phyloP scores from a whole-genome alignment of 2,113 vertebrate species.

The Hoplias malabaricus region DNA sequence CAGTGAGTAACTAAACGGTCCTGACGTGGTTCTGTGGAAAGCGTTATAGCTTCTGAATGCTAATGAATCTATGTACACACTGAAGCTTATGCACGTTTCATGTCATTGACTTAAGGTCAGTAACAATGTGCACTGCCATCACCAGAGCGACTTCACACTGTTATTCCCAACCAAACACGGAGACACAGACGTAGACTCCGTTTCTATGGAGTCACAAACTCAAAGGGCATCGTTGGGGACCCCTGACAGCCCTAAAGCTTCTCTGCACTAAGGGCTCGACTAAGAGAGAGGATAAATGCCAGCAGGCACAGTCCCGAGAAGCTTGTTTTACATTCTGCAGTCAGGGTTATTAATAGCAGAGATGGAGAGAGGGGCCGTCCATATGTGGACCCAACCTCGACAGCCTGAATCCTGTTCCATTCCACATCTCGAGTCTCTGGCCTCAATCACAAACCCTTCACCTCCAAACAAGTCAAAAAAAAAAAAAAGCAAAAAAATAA shows the following conservation, averaged over 20 bases:
- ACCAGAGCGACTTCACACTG: neutral
- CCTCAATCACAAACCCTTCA: constrained; percentile 24
- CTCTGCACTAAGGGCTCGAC: constrained; percentile 12
- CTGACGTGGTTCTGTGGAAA: neutral
- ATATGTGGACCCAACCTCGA: constrained; percentile 50
- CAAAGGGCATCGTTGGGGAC: constrained; percentile 10
- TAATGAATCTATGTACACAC: neutral
- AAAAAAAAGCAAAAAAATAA: neutral
- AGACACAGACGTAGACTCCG: too few relatives aligned
- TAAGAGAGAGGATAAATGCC: constrained; percentile 45
- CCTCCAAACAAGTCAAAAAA: neutral
- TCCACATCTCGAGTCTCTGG: constrained; percentile 32
- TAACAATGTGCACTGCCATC: neutral
- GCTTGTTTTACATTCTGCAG: constrained; percentile 57
- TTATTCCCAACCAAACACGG: neutral
- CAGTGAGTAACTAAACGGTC: neutral
- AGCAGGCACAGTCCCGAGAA: constrained; percentile 44
- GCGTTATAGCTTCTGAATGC: neutral
- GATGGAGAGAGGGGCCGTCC: constrained; percentile 44
- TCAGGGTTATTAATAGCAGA: constrained; percentile 52
- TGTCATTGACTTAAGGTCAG: neutral
- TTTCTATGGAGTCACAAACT: constrained; percentile 15
- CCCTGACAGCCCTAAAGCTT: constrained; percentile 16
- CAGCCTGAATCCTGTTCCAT: constrained; percentile 54
- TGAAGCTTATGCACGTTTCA: neutral